These are phyloP conservation scores for Apus apus DNA, from an alignment of 2,113 vertebrate species.

Conservation along the genomic window DNA sequence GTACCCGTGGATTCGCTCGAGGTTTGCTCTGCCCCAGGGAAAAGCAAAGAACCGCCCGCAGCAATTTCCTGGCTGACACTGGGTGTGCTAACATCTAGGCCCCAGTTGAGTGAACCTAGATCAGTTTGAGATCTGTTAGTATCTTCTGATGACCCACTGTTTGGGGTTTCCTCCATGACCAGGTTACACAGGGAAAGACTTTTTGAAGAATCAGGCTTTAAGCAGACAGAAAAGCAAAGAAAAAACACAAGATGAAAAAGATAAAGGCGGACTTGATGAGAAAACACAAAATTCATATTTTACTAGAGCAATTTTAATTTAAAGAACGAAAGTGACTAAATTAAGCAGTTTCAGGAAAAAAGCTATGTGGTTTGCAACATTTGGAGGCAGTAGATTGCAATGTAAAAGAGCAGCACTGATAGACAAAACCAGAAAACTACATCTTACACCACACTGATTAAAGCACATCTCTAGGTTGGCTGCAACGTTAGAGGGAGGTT, in stretches of 20 bases:
- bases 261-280: constrained; percentile 76
- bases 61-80: constrained; percentile 74
- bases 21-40: constrained; percentile 63
- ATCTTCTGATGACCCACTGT: constrained; percentile 77
- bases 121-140: constrained; percentile 76
- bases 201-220: constrained; percentile 86
- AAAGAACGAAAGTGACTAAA: constrained; percentile 53
- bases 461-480: background rate
- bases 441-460: background rate
- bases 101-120: constrained; percentile 82
- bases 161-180: constrained; percentile 78
- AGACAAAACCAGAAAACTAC: constrained; percentile 20
- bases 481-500: background rate
- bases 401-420: constrained; percentile 23
- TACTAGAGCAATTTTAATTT: constrained; percentile 32
- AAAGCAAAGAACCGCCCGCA: constrained; percentile 44
- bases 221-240: constrained; percentile 79
- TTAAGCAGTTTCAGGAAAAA: constrained; percentile 40
- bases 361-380: constrained; percentile 11
- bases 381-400: constrained; percentile 7
- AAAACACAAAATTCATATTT: constrained; percentile 71
- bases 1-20: background rate
- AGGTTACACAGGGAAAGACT: constrained; percentile 84
- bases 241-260: constrained; percentile 80
- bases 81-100: constrained; percentile 81